Evolutionary conservation across 2,113 vertebrate species (phyloP), one percentile per base, ranked within the genome.

Genomic region (Accipiter cooperii): DNA sequence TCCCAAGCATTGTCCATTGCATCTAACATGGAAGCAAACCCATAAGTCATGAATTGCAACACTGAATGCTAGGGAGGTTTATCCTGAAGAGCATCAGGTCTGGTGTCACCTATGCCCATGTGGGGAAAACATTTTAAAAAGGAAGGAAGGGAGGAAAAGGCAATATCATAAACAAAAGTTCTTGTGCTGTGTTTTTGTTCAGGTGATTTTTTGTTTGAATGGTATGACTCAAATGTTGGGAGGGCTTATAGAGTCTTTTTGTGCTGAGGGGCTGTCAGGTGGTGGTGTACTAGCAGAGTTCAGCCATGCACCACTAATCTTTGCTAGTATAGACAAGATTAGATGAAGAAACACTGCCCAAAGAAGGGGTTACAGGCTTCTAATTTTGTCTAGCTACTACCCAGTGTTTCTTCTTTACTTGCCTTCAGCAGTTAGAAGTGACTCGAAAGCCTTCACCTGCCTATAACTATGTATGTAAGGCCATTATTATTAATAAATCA

Each of bases 401-500:
- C 36, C 20, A 20, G 24, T 54, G 33, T n/a, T 95, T 83, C 81
- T 83, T 77, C 49, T 85, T 83, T 60, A 16, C 60, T 87, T 76
- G 49, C 87, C 49, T 79, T 85, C 2, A 16, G 75, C 87, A 54
- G 49, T 74, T 76, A 57, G 44, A 91, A 90, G 54, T 71, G 83
- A 93, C 31, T 82, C 18, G 52, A 91, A 94, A 33, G 28, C 52
- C 29, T 85, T 78, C 31, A 61, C 65, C 87, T 87, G 66, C 66
- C 82, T 65, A 8, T 80, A 90, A 13, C 40, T n/a, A 15, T 34
- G 28, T 75, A 17, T 29, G 44, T 52, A 61, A 83, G 21, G 38
- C 57, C 51, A 79, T 70, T 81, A 68, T 74, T 89, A 69, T 90
- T 79, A 95, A 91, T 75, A 87, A 94, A 90, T 94, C 73, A 76